Conservation (phyloP, 2,888 invertebrate species). For the Macaria notata region DNA sequence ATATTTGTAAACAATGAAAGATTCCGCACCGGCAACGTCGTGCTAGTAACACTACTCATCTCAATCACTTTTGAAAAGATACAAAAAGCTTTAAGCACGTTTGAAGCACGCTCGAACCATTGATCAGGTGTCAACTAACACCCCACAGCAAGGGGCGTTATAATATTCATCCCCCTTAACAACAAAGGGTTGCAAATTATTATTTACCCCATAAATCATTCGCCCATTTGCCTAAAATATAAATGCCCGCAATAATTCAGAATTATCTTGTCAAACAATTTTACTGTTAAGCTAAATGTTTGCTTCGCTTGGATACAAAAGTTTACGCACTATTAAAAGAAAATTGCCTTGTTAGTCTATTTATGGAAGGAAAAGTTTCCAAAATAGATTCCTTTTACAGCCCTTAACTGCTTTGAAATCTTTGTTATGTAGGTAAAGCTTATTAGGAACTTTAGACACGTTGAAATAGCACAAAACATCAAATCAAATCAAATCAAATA, state of each 20-base stretch:
- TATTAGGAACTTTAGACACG: no score
- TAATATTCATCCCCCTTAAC: conserved; percentile 52
- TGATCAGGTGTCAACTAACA: conserved; percentile 68
- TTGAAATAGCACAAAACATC: no score
- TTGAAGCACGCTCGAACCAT: conserved; percentile 44
- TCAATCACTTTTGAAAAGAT: conserved; percentile 6
- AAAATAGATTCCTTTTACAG: conserved; percentile 7
- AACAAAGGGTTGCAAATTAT: conserved; percentile 79
- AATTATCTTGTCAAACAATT: conserved; percentile 61
- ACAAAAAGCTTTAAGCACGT: conserved; percentile 31
- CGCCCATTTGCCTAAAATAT: conserved; percentile 67
- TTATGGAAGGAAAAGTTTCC: conserved; percentile 4
- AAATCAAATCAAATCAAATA: no score
- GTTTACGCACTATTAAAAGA: not conserved
- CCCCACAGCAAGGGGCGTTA: conserved; percentile 47
- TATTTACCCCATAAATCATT: conserved; percentile 77
- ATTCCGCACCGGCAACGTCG: no score
- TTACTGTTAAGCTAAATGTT: conserved; percentile 5
- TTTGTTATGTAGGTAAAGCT: no score
- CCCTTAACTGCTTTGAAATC: not conserved
- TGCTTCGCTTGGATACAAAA: not conserved
- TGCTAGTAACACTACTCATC: no score
- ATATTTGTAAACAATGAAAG: no score
- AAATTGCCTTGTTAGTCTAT: conserved; percentile 11
- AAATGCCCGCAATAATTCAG: conserved; percentile 74